phyloP scores from a whole-genome alignment of 1,140 invertebrate species.

The Penaeus vannamei region DNA sequence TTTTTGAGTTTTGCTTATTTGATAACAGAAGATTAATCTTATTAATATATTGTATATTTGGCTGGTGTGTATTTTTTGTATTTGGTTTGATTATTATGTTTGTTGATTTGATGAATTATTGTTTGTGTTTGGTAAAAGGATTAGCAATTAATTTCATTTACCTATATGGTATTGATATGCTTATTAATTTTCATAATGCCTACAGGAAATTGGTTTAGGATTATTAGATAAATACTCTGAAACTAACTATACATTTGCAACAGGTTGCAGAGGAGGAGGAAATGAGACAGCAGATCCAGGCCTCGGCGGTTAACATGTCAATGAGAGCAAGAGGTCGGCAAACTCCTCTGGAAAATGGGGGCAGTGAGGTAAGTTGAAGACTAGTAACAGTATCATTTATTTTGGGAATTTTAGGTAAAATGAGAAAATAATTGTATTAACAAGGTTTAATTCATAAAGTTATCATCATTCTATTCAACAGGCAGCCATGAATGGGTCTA shows the following conservation, averaged over 20 bases:
- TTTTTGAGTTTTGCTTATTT: too few relatives aligned
- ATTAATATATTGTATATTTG: too few relatives aligned
- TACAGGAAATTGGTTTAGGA: too few relatives aligned
- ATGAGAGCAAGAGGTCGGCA: slow-evolving; percentile 70
- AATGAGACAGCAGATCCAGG: slow-evolving; percentile 72
- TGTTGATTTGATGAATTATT: too few relatives aligned
- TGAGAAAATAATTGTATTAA: background rate
- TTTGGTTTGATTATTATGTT: too few relatives aligned
- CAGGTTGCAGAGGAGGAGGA: slow-evolving; percentile 74
- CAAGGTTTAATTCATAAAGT: slow-evolving; percentile 8
- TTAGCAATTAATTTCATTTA: too few relatives aligned
- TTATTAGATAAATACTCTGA: background rate
- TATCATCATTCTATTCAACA: background rate
- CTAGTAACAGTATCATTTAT: background rate
- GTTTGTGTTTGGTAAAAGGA: too few relatives aligned
- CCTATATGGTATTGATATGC: too few relatives aligned
- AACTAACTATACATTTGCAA: background rate
- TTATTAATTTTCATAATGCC: too few relatives aligned
- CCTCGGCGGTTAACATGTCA: slow-evolving; percentile 73
- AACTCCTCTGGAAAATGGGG: slow-evolving; percentile 46
- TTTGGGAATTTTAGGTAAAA: background rate
- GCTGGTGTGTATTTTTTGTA: too few relatives aligned
- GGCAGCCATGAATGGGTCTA: background rate
- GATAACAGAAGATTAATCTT: too few relatives aligned
- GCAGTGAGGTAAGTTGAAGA: slow-evolving; percentile 25